phyloP scores from a whole-genome alignment of 2,113 vertebrate genomes.

The Amphiprion percula region DNA sequence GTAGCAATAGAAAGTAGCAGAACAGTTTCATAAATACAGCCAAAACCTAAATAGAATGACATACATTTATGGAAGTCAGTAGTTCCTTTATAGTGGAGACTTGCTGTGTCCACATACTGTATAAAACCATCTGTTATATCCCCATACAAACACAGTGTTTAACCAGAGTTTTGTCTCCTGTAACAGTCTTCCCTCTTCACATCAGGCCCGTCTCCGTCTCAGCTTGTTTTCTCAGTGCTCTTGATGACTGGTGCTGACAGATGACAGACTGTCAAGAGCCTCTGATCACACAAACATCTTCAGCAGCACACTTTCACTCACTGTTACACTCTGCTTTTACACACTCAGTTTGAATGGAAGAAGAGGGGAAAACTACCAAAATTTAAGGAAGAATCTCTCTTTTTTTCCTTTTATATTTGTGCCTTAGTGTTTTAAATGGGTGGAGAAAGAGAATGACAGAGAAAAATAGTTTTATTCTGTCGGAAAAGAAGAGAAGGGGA shows the following conservation, averaged over 20 bases:
- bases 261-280: slow-evolving; percentile 78
- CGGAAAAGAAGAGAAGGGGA: slow-evolving; percentile 12
- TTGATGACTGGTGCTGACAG: slow-evolving; percentile 76
- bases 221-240: slow-evolving; percentile 69
- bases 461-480: slow-evolving; percentile 23
- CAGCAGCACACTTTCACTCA: slow-evolving; percentile 71
- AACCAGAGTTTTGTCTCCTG: slow-evolving; percentile 42
- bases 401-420: background rate
- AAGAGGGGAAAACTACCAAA: background rate
- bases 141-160: slow-evolving; percentile 33
- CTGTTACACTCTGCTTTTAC: slow-evolving; percentile 31
- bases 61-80: background rate
- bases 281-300: slow-evolving; percentile 75
- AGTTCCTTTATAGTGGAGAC: background rate
- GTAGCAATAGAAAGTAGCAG: too few relatives aligned
- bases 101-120: slow-evolving; percentile 10
- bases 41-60: too few relatives aligned
- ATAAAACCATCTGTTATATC: slow-evolving; percentile 15
- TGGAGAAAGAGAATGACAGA: background rate
- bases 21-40: too few relatives aligned
- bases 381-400: background rate
- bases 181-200: slow-evolving; percentile 32
- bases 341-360: slow-evolving; percentile 14
- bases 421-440: background rate
- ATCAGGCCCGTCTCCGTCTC: slow-evolving; percentile 49